Evolutionary conservation across 2,888 invertebrate species (phyloP).

Genomic region (Eudemis profundana): DNA sequence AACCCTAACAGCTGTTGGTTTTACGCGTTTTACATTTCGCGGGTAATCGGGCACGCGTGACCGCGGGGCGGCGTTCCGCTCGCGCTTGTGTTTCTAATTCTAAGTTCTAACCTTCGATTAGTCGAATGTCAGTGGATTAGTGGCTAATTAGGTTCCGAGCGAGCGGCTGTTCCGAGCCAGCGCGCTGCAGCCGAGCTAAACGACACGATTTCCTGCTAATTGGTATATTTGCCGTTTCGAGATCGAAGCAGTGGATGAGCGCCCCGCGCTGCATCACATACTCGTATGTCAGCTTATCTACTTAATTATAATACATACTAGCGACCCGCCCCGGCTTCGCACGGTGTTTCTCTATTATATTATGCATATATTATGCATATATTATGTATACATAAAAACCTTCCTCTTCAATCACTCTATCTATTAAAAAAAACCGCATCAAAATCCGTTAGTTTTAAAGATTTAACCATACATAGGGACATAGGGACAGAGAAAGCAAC

Average conservation of each 20-base stretch:
- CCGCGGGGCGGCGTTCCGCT: slow-evolving; percentile 30
- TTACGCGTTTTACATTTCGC: not conserved
- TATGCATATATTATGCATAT: no score
- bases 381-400: no score
- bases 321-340: no score
- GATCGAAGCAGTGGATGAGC: slow-evolving; percentile 1
- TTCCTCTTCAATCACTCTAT: no score
- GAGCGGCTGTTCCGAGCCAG: slow-evolving; percentile 24
- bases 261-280: not conserved
- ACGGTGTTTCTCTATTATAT: no score
- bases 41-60: slow-evolving; percentile 28
- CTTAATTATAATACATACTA: no score
- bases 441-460: no score
- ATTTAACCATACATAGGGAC: no score
- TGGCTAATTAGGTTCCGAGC: slow-evolving; percentile 26
- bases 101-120: slow-evolving; percentile 43
- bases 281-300: not conserved
- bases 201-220: slow-evolving; percentile 33
- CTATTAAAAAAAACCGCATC: no score
- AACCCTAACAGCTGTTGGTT: slow-evolving; percentile 10
- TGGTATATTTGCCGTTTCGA: slow-evolving; percentile 24
- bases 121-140: slow-evolving; percentile 33
- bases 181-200: slow-evolving; percentile 5
- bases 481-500: no score
- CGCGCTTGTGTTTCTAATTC: slow-evolving; percentile 1